Evolutionary conservation across 2,888 invertebrate species (phyloP).

Genomic region (Drosophila acutilabella): DNA sequence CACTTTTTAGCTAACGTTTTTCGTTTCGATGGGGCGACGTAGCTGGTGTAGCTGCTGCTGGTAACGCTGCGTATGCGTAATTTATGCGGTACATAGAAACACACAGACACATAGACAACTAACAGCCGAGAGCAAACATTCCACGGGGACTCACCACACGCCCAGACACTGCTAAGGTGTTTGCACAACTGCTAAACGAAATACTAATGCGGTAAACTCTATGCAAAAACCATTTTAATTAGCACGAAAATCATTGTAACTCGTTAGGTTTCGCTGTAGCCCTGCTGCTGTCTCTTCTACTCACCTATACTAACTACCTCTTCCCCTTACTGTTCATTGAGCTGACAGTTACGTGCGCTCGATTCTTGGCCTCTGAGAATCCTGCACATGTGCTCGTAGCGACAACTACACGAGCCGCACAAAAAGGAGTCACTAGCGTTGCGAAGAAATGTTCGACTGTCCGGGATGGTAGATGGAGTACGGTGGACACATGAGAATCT

Average conservation of each 20-base stretch:
- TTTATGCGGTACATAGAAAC: slow-evolving; percentile 63
- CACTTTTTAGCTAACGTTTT: slow-evolving; percentile 57
- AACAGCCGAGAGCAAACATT: slow-evolving; percentile 50
- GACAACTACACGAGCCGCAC: slow-evolving; percentile 13
- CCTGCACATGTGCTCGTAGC: slow-evolving; percentile 15
- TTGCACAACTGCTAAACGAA: slow-evolving; percentile 77
- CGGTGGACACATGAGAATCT: slow-evolving; percentile 10
- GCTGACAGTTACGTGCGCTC: slow-evolving; percentile 44
- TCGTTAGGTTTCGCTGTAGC: slow-evolving; percentile 68
- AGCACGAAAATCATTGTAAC: slow-evolving; percentile 80
- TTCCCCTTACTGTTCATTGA: neutral
- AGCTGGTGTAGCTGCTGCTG: slow-evolving; percentile 13
- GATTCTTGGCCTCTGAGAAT: slow-evolving; percentile 41
- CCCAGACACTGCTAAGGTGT: slow-evolving; percentile 64
- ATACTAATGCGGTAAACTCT: slow-evolving; percentile 81
- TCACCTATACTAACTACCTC: neutral
- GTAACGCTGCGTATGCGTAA: slow-evolving; percentile 71
- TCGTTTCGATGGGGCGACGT: slow-evolving; percentile 32
- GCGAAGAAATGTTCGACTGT: neutral
- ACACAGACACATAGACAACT: slow-evolving; percentile 20
- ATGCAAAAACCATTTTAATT: slow-evolving; percentile 83
- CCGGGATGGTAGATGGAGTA: neutral
- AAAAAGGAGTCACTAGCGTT: slow-evolving; percentile 12
- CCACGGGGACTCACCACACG: slow-evolving; percentile 31
- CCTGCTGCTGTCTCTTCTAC: neutral